A percentile compares a stretch with the other conserved stretches of the same genome.
Evolutionary conservation across 2,888 invertebrate species (phyloP).

Genomic region (Cactoblastis cactorum): DNA sequence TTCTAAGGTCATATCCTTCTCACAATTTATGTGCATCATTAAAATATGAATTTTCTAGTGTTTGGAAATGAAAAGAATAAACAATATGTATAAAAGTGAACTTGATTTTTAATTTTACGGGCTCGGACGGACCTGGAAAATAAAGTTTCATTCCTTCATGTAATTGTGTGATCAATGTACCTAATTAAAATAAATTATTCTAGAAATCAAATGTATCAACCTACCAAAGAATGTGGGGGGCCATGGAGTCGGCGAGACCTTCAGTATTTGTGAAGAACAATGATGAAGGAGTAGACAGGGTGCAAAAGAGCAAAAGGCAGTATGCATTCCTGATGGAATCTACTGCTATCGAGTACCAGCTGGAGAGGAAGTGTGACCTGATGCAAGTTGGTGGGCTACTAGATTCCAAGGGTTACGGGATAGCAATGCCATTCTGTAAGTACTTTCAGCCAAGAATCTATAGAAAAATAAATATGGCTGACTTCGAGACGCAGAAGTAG

Average conservation of each 20-base stretch:
- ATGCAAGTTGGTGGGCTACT: slow-evolving; percentile 88
- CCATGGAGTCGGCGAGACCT: slow-evolving; percentile 92
- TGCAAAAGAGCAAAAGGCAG: slow-evolving; percentile 85
- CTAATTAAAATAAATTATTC: slow-evolving; percentile 27
- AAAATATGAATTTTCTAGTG: neutral
- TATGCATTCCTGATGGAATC: slow-evolving; percentile 99
- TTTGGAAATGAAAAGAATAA: neutral
- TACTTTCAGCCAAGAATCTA: too few relatives aligned
- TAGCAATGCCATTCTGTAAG: slow-evolving; percentile 94
- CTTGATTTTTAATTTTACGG: too few relatives aligned
- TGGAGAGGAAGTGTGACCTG: slow-evolving; percentile 91
- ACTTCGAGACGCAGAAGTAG: too few relatives aligned
- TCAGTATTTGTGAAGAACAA: slow-evolving; percentile 91
- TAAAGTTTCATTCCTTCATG: too few relatives aligned
- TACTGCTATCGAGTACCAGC: slow-evolving; percentile 94
- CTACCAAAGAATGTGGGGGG: slow-evolving; percentile 95
- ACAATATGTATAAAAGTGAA: too few relatives aligned
- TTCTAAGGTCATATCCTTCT: too few relatives aligned
- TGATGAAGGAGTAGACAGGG: slow-evolving; percentile 92
- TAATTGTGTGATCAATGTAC: too few relatives aligned
- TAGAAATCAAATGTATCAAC: slow-evolving; percentile 93
- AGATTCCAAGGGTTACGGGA: slow-evolving; percentile 94
- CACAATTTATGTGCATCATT: too few relatives aligned
- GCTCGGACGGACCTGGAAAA: too few relatives aligned
- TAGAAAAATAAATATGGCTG: too few relatives aligned